These are phyloP conservation scores for Eupithecia subfuscata DNA, from an alignment of 2,888 invertebrate species.

Conservation along the genomic window DNA sequence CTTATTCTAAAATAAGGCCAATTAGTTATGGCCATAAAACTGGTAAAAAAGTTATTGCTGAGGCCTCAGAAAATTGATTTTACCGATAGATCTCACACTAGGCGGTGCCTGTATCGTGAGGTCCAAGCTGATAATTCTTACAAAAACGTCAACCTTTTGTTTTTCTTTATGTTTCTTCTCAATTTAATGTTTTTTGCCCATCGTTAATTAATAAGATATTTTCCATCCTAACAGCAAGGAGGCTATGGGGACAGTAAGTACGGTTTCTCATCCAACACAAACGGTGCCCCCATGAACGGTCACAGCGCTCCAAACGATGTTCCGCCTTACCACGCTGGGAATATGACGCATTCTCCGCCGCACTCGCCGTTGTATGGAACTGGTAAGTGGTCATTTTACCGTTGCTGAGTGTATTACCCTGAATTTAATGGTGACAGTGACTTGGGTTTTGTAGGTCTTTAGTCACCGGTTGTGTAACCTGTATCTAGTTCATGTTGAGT, in stretches of 20 bases:
- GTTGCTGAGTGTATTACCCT: not conserved
- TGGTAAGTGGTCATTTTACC: conserved; percentile 52
- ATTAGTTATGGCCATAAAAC: no score
- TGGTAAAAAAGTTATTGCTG: no score
- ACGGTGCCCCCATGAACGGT: conserved; percentile 61
- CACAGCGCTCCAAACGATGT: conserved; percentile 65
- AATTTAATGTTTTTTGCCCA: not conserved
- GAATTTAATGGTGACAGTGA: not conserved
- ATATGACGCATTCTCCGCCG: conserved; percentile 77
- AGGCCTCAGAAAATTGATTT: no score
- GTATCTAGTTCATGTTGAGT: no score
- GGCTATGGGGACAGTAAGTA: conserved; percentile 86
- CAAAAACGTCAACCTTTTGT: not conserved
- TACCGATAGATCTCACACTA: no score
- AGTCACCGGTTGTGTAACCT: not conserved
- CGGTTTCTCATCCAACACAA: conserved; percentile 82
- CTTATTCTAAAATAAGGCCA: no score
- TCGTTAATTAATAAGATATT: not conserved
- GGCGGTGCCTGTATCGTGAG: no score
- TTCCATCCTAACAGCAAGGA: conserved; percentile 65
- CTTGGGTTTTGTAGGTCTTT: not conserved
- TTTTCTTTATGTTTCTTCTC: not conserved
- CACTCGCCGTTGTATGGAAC: conserved; percentile 84
- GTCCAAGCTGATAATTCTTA: no score
- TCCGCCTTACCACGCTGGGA: conserved; percentile 71